Evolutionary conservation across 2,888 invertebrate species (phyloP), one percentile per base, ranked within the genome.

Genomic region (Loripinus fragilis): DNA sequence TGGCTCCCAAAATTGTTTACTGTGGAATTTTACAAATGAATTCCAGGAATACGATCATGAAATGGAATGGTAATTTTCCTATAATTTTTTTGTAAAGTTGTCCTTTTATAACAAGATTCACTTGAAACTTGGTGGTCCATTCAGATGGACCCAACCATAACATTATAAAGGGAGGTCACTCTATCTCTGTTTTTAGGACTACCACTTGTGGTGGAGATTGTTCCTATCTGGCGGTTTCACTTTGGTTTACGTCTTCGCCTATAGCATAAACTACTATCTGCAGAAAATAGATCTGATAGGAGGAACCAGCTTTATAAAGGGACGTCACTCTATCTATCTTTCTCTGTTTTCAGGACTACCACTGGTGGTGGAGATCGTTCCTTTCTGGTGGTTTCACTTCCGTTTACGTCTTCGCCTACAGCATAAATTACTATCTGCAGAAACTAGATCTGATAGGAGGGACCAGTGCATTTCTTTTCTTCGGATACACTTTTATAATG

Each of bases 311-410:
- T n/a, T n/a, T n/a, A n/a, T n/a, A n/a, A n/a, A n/a, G n/a, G n/a
- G n/a, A n/a, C n/a, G n/a, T n/a, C n/a, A n/a, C n/a, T n/a, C n/a
- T 38, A 38, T 38, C 12, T 38, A 8, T 38, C 12, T 38, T 38
- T 5, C 12, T 38, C 17, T 17, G 3, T 20, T 86, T 85, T 10
- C 91, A 96, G 95, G 99, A 99, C 94, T 99, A 99, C 94, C 99
- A 99, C 94, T 99, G 99, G 99, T 98, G 97, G 97, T 98, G 98
- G 98, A 95, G 98, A 69, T 97, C 98, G 78, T 99, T 99, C 95
- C 95, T 99, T 85, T 99, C 99, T 67, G 97, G 98, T 35, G 99
- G 99, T 42, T 99, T 98, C 93, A 99, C 99, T 0, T 97, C 99
- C 1, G 96, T 97, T 80, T 99, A 99, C 94, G 95, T 99, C 83